Evolutionary conservation across 2,797 vertebrate genomes (phyloP).

Genomic region (Xenops minutus): DNA sequence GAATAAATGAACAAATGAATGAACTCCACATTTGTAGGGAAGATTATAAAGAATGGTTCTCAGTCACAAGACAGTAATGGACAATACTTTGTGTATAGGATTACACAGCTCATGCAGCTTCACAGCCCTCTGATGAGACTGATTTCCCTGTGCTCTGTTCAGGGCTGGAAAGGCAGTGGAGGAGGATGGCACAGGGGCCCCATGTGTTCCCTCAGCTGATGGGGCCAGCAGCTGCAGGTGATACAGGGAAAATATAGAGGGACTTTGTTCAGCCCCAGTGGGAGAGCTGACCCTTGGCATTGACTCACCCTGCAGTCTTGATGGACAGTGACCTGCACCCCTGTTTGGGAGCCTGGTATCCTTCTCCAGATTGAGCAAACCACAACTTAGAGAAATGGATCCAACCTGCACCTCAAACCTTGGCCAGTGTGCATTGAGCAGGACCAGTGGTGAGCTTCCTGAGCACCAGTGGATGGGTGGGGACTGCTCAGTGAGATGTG

Average conservation of each 20-base stretch:
- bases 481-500: neutral
- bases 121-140: neutral
- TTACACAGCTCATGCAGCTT: neutral
- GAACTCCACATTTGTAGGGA: neutral
- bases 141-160: neutral
- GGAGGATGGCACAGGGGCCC: neutral
- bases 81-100: neutral
- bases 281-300: neutral
- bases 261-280: neutral
- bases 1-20: neutral
- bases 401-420: neutral
- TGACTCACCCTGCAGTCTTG: rapidly evolving
- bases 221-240: neutral
- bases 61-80: neutral
- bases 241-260: neutral
- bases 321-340: neutral
- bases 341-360: neutral
- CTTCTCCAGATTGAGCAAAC: neutral
- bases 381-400: neutral
- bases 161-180: neutral
- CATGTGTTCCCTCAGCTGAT: neutral
- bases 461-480: neutral
- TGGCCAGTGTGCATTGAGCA: neutral
- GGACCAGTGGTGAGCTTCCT: neutral
- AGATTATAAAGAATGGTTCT: neutral